Conservation (phyloP, 2,888 invertebrate species). For the Meteorus colon region DNA sequence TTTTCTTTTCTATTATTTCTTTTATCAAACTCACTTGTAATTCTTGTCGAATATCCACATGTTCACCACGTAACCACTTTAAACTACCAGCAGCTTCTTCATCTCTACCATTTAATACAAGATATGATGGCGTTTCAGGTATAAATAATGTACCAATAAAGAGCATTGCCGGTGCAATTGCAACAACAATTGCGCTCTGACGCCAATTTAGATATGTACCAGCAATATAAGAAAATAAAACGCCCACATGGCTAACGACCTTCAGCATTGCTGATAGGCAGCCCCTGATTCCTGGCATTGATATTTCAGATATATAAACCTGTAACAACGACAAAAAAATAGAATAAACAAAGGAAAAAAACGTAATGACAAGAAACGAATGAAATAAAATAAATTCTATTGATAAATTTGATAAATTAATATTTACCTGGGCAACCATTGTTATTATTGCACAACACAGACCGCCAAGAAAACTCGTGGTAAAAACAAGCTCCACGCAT, state of each 20-base stretch:
- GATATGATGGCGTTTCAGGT: conserved; percentile 92
- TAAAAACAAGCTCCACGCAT: conserved; percentile 86
- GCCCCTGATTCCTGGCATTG: conserved; percentile 89
- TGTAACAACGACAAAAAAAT: conserved; percentile 59
- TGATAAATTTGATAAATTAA: background rate
- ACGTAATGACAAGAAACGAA: background rate
- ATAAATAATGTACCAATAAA: conserved; percentile 85
- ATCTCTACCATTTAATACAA: conserved; percentile 85
- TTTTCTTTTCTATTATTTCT: background rate
- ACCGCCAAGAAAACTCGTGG: conserved; percentile 89
- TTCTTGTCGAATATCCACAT: conserved; percentile 85
- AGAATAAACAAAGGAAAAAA: background rate
- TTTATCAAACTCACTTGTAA: conserved; percentile 69
- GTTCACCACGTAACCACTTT: conserved; percentile 87
- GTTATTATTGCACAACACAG: conserved; percentile 86
- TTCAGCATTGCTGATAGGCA: conserved; percentile 90
- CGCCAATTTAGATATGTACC: conserved; percentile 91
- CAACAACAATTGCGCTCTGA: conserved; percentile 86
- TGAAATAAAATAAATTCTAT: no score
- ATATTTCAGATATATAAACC: conserved; percentile 94
- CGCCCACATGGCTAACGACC: conserved; percentile 89
- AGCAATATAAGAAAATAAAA: conserved; percentile 87
- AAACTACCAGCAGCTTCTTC: conserved; percentile 82
- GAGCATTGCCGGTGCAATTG: conserved; percentile 84
- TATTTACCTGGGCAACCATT: conserved; percentile 81